Percentiles rank a stretch among this genome's conserved stretches.
phyloP scores from a whole-genome alignment of 2,113 vertebrate species.

The Ammospiza nelsoni region DNA sequence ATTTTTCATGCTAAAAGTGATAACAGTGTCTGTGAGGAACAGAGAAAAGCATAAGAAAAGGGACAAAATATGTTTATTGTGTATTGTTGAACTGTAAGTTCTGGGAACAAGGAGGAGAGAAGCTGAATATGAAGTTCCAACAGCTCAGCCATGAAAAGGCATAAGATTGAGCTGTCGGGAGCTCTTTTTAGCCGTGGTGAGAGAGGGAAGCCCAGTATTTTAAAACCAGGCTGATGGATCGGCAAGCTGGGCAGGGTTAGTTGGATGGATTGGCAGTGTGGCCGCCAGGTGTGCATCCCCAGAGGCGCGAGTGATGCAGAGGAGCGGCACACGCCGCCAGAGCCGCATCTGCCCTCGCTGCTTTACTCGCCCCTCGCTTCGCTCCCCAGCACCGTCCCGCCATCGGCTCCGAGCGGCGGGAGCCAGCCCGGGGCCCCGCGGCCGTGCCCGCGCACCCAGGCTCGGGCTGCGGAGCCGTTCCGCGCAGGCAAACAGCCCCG shows the following conservation, averaged over 20 bases:
- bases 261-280: accelerated
- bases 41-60: not conserved
- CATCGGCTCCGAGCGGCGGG: accelerated
- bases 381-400: accelerated
- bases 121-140: not conserved
- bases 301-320: not conserved
- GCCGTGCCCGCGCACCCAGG: too few relatives aligned
- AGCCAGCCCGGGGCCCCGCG: accelerated
- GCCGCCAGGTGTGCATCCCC: not conserved
- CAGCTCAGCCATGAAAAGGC: not conserved
- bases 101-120: not conserved
- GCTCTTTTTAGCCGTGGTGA: not conserved
- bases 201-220: not conserved
- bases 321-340: not conserved
- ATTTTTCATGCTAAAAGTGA: not conserved
- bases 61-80: not conserved
- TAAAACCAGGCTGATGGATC: too few relatives aligned
- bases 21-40: not conserved
- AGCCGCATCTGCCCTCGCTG: not conserved
- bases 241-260: not conserved
- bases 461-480: accelerated
- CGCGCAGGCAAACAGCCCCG: accelerated
- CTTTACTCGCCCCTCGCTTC: accelerated
- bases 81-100: not conserved
- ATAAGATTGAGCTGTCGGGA: accelerated